Conservation (phyloP, 2,113 vertebrate species). For the Onychorhynchus coronatus region DNA sequence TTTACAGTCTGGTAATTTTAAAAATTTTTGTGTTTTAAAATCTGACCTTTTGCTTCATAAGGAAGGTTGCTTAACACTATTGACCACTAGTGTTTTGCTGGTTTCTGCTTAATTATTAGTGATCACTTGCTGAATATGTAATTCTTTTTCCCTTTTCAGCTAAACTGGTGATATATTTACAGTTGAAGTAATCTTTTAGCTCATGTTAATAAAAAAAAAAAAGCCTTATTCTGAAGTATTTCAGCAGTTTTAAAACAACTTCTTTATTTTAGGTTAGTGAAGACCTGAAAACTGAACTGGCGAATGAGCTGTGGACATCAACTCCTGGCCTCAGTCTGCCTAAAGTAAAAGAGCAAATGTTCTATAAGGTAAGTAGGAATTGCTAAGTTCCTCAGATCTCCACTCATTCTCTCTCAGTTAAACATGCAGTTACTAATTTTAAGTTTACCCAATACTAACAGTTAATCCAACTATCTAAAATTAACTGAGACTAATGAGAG, state of each 20-base stretch:
- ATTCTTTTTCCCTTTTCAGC: background rate
- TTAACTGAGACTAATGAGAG: background rate
- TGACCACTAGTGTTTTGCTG: background rate
- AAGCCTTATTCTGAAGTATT: background rate
- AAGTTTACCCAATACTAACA: background rate
- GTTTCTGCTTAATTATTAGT: background rate
- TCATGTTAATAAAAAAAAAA: background rate
- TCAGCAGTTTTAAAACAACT: background rate
- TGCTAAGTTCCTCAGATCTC: background rate
- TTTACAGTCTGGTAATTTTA: background rate
- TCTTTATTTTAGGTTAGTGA: constrained; percentile 74
- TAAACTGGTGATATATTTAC: background rate
- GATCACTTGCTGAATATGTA: background rate
- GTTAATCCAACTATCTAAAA: background rate
- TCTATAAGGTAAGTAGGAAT: constrained; percentile 84
- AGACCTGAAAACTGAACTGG: constrained; percentile 75
- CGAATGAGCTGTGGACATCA: constrained; percentile 76
- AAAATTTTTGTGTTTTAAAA: background rate
- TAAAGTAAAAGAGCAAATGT: constrained; percentile 72
- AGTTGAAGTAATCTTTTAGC: background rate
- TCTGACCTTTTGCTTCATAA: background rate
- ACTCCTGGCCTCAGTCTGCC: constrained; percentile 61
- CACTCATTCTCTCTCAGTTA: background rate
- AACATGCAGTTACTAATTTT: background rate
- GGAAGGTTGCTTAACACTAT: background rate